Evolutionary conservation across 2,113 vertebrate species (phyloP).

Genomic region (Apodemus sylvaticus): DNA sequence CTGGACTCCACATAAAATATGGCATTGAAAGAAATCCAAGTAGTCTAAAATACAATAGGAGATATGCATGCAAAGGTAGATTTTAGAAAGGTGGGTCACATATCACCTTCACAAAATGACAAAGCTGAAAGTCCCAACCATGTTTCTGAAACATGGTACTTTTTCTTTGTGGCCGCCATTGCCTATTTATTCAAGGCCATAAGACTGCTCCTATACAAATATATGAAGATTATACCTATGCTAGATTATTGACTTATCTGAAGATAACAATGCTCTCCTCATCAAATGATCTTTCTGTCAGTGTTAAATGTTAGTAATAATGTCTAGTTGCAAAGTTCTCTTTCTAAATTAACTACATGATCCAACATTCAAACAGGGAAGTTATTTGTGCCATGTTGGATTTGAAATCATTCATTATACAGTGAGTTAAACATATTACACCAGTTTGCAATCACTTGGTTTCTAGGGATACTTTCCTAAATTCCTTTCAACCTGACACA

Average conservation of each 20-base stretch:
- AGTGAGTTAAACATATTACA: neutral
- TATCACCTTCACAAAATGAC: neutral
- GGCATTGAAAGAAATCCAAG: neutral
- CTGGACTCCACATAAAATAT: neutral
- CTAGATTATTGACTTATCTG: constrained; percentile 64
- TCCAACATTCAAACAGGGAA: constrained; percentile 30
- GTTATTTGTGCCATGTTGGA: neutral
- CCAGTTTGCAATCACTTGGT: neutral
- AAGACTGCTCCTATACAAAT: neutral
- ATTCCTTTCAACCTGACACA: neutral
- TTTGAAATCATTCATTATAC: neutral
- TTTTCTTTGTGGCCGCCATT: constrained; percentile 33
- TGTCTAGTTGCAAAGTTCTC: constrained; percentile 59
- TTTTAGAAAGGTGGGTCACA: constrained; percentile 36
- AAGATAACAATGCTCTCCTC: constrained; percentile 51
- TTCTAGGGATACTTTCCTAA: neutral
- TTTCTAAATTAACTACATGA: constrained; percentile 53
- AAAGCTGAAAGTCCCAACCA: neutral
- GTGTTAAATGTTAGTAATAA: constrained; percentile 42
- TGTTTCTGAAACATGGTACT: constrained; percentile 32
- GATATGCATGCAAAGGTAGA: neutral
- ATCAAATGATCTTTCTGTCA: constrained; percentile 46
- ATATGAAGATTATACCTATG: constrained; percentile 9
- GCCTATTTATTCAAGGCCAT: constrained; percentile 7
- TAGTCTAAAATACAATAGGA: neutral